Evolutionary conservation across 2,888 invertebrate species (phyloP), one percentile per base, ranked within the genome.

Genomic region (Acanthoscelides obtectus): DNA sequence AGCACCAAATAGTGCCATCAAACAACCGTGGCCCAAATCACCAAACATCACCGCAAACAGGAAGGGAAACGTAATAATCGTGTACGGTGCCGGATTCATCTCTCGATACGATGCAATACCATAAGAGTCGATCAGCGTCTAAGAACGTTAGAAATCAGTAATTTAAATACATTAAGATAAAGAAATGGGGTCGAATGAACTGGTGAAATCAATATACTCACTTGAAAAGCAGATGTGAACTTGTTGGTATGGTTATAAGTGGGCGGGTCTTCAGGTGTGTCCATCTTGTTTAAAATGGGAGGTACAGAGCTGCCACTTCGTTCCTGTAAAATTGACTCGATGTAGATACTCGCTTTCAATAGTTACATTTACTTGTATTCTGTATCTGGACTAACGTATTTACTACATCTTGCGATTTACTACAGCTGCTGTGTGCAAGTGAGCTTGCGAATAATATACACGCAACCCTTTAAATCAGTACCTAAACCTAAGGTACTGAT

Each of bases 41-140:
- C 99, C 98, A 87, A 99, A 99, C 98, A 99, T 99, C 78, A 99
- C 94, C 77, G 97, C 96, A 86, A 99, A 99, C 81, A 99, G 87
- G 87, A 99, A 99, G 72, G 98, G 98, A 86, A 99, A 99, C 6
- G 98, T 97, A 72, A 99, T 96, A 78, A 98, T 96, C 0, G 98
- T 97, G 86, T 96, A 99, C 0, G 97, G 96, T 0, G 98, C 95
- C 89, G 99, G 98, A 86, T 99, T 99, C 85, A 99, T 95, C 88
- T 99, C 99, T 71, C 97, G 89, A 85, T 99, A 99, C 68, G 93
- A 93, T 72, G 98, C 97, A 68, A 98, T 93, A 74, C 99, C 99
- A 84, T 99, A 99, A 0, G 98, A 94, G 87, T 99, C 96, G 78
- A 99, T 97, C 77, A 99, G 90, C 73, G 91, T 89, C 87, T 45